Base-by-base conservation (phyloP, 2,113 vertebrate genomes). In the Lampris incognitus region DNA sequence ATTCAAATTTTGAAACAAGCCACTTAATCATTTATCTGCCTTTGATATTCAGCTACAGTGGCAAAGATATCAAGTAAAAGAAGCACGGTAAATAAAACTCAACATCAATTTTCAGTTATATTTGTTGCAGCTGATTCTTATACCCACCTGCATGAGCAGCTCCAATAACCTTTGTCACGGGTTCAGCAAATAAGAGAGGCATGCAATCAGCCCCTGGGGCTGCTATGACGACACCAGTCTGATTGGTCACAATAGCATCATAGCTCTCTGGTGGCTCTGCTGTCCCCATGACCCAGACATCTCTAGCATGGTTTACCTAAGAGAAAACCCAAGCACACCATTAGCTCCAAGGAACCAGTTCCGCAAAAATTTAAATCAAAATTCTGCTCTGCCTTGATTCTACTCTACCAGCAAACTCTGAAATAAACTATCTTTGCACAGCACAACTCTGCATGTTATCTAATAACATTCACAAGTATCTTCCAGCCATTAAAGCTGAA, bases 171-270 rank as follows among this genome's bases (percentile, higher is more conserved):
- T 94, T 97, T 78, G 74, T 86, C 84, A 96, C 93, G 2, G 96
- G 96, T 87, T 98, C 97, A 62, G 96, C 94, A 72, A 99, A 97
- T 59, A 99, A 89, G 74, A 99, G 78, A 0, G 97, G 95, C 82
- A 99, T 96, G 89, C 98, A 99, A 83, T 99, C 98, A 39, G 98
- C 97, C 1, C 97, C 97, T 0, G 96, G 96, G 58, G 97, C 97
- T 0, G 95, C 95, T 62, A 99, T 72, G 0, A 96, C 96, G 55
- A 96, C 84, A 3, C 93, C 95, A 1, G 54, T 92, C 83, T 86
- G 94, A 66, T 98, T 87, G 0, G 97, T 97, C 38, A 96, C 94
- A 69, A 98, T 93, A n/a, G 94, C 96, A 78, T 99, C 97, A 6
- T 98, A 99, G 72, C 84, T 91, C 1, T 93, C 78, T 0, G 98